A percentile compares a stretch with the other conserved stretches of the same genome.
phyloP scores from a whole-genome alignment of 1,140 invertebrate genomes.

The Macrosteles quadrilineatus region DNA sequence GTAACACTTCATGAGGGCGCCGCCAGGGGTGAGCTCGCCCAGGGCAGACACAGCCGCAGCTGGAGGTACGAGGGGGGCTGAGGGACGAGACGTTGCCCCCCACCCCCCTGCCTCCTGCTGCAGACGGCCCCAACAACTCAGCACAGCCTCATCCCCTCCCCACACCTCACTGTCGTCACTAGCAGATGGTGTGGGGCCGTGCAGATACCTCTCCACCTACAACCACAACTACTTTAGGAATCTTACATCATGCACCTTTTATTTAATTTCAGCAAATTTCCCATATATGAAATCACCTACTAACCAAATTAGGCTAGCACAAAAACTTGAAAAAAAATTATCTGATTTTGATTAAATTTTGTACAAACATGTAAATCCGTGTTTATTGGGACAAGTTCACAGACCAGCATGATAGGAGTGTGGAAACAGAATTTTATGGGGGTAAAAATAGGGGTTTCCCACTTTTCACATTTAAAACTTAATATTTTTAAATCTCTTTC shows the following conservation, averaged over 20 bases:
- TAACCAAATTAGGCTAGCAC: no score
- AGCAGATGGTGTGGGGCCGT: constrained; percentile 65
- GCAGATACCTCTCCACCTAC: constrained; percentile 77
- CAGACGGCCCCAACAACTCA: constrained; percentile 45
- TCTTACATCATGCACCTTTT: not conserved
- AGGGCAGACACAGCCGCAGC: constrained; percentile 77
- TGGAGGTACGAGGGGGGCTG: constrained; percentile 53
- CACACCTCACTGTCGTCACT: constrained; percentile 41
- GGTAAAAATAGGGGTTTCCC: no score
- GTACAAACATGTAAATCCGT: no score
- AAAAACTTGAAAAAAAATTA: no score
- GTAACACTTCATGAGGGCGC: constrained; percentile 86
- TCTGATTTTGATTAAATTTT: no score
- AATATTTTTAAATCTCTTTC: no score
- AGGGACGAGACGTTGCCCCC: constrained; percentile 32
- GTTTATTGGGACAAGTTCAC: no score
- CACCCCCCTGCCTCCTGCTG: constrained; percentile 50
- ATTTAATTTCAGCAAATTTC: no score
- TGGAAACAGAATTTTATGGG: no score
- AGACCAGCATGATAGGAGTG: no score
- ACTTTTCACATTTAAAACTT: no score
- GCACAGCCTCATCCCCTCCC: constrained; percentile 49
- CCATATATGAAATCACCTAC: no score
- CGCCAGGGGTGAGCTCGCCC: constrained; percentile 90
- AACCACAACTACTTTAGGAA: constrained; percentile 36